These are phyloP conservation scores for Julus scandinavius DNA, from an alignment of 2,888 invertebrate species.

Conservation along the genomic window DNA sequence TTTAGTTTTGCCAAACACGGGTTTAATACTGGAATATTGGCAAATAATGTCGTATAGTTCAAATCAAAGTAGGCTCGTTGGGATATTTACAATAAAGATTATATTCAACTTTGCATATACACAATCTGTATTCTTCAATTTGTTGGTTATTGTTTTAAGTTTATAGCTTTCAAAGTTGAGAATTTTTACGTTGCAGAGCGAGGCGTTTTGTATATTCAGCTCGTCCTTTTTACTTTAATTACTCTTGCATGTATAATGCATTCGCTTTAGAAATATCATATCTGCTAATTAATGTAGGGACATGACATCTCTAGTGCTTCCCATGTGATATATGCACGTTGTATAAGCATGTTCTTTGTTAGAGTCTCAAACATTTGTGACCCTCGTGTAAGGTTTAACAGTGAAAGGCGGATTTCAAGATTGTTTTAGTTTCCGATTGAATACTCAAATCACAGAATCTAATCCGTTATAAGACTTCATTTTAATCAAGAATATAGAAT, in stretches of 20 bases:
- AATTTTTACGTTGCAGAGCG: conserved; percentile 6
- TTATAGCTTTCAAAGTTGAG: no score
- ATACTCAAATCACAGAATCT: not conserved
- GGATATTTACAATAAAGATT: no score
- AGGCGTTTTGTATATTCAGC: not conserved
- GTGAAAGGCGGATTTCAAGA: not conserved
- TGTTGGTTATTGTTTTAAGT: not conserved
- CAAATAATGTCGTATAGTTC: no score
- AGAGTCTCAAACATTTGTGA: not conserved
- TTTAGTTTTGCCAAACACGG: no score
- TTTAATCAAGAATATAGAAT: not conserved
- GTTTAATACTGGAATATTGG: no score
- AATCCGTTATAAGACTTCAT: not conserved
- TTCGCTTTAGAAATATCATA: conserved; percentile 26
- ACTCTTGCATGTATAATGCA: not conserved
- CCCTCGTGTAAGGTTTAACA: not conserved
- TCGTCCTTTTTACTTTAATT: conserved; percentile 28
- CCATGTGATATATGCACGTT: not conserved
- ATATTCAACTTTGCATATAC: no score
- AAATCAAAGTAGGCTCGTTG: no score
- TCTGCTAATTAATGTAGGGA: not conserved
- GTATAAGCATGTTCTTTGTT: not conserved
- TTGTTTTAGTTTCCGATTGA: not conserved
- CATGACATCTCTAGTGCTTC: not conserved
- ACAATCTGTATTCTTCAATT: not conserved